Evolutionary conservation across 2,888 invertebrate species (phyloP).

Genomic region (Aradus depressus): DNA sequence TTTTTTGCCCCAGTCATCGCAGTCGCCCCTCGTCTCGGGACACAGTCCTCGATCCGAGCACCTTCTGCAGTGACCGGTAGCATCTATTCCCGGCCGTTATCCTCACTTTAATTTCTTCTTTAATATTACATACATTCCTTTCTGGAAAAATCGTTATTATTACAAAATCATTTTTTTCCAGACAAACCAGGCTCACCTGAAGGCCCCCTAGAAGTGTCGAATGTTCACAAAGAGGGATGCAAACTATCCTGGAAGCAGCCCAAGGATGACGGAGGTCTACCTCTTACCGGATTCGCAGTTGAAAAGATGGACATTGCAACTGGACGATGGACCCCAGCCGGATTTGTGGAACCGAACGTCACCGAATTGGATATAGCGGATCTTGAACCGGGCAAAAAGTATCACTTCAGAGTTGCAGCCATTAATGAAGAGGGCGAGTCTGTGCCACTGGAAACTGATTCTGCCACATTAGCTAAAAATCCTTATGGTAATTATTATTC

Average conservation of each 20-base stretch:
- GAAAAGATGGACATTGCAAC: slow-evolving; percentile 89
- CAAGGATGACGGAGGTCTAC: slow-evolving; percentile 89
- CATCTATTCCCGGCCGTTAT: too few species aligned
- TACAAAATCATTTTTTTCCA: slow-evolving; percentile 32
- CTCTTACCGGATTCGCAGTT: slow-evolving; percentile 78
- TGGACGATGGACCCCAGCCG: slow-evolving; percentile 81
- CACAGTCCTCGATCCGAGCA: too few species aligned
- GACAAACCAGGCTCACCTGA: slow-evolving; percentile 81
- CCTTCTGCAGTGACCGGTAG: too few species aligned
- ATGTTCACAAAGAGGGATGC: slow-evolving; percentile 87
- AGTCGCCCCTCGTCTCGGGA: too few species aligned
- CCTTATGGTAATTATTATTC: slow-evolving; percentile 57
- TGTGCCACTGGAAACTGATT: slow-evolving; percentile 83
- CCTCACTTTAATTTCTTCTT: too few species aligned
- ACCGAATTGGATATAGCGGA: slow-evolving; percentile 76
- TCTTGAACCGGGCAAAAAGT: slow-evolving; percentile 87
- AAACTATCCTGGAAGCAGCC: slow-evolving; percentile 90
- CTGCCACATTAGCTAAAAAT: slow-evolving; percentile 87
- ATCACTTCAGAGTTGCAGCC: slow-evolving; percentile 95
- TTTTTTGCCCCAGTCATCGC: too few species aligned
- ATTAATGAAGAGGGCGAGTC: slow-evolving; percentile 95
- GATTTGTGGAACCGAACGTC: slow-evolving; percentile 68
- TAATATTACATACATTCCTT: background rate
- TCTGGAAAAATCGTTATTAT: background rate
- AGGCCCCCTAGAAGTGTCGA: slow-evolving; percentile 82